Evolutionary conservation across 2,797 vertebrate genomes (phyloP), one percentile per base, ranked within the genome.

Genomic region (Parauchenoglanis ngamensis): DNA sequence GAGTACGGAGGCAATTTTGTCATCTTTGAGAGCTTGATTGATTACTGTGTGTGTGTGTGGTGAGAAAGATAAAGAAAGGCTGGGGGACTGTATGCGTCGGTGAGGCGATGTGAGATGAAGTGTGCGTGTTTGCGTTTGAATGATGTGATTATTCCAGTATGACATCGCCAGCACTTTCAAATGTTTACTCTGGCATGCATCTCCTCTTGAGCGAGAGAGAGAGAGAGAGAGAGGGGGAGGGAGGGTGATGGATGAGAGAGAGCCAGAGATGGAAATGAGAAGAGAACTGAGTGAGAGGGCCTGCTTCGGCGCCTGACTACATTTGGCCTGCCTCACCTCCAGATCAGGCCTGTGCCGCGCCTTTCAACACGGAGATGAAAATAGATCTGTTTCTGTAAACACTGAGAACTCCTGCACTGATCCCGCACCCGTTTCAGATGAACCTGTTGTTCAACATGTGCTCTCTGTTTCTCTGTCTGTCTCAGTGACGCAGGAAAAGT

Each of bases 401-500:
- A 86, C 54, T 12, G 12, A 40, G 17, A 70, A 52, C 46, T 35
- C 86, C 46, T 83, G 72, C 61, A 19, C 25, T 46, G 65, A 68
- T 56, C 49, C 67, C 63, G 46, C 56, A 40, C 68, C 54, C 31
- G 0, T 49, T 54, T 63, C 83, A 85, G 35, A 85, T 70, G 40
- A 12, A 80, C 76, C 54, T 25, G 52, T 72, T 52, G 40, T 67
- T 83, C 46, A 68, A 0, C 0, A 6, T 68, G 46, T 68, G 44
- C 70, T 75, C 21, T 67, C 17, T 44, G 19, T 63, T 23, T 76
- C 61, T 75, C 19, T 63, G 23, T 57, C 11, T 86, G 23, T 85
- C 90, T 35, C 59, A 96, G 96, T 92, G 93, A 94, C 90, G 95
- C 94, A 1, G 96, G 96, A 21, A 94, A 94, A 54, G 93, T 96